Conservation (phyloP, 2,888 invertebrate species). For the Pinctada fucata region DNA sequence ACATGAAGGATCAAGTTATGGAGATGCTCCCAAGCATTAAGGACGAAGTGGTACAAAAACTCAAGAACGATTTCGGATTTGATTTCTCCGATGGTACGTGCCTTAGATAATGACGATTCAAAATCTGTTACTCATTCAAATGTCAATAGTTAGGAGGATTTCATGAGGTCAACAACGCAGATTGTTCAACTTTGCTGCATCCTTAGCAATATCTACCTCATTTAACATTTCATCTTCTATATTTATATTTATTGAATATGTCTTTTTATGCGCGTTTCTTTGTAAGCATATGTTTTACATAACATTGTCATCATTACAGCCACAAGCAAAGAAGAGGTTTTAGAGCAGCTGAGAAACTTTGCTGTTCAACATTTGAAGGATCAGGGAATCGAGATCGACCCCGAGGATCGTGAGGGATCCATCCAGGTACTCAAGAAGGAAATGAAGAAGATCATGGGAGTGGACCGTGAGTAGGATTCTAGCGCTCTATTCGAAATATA, state of each 20-base stretch:
- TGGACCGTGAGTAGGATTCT: background rate
- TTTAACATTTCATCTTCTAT: no score
- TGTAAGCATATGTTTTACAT: no score
- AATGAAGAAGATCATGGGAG: constrained; percentile 12
- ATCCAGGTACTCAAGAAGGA: background rate
- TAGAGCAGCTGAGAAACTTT: constrained; percentile 5
- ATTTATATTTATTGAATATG: no score
- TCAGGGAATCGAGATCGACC: constrained; percentile 22
- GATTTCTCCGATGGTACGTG: constrained; percentile 8
- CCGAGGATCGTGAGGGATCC: constrained; percentile 16
- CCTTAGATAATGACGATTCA: background rate
- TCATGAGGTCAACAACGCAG: no score
- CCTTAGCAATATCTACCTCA: no score
- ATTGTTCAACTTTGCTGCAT: no score
- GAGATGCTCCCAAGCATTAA: constrained; percentile 8
- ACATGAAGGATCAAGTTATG: background rate
- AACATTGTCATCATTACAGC: no score
- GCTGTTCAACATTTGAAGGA: constrained; percentile 15
- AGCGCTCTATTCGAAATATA: no score
- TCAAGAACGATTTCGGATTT: constrained; percentile 25
- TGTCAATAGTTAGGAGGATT: no score
- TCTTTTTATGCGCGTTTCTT: no score
- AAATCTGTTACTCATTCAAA: background rate
- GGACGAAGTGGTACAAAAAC: background rate
- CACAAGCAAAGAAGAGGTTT: background rate